Percentiles rank a stretch among this genome's conserved stretches.
Evolutionary conservation across 1,140 invertebrate genomes (phyloP).

Genomic region (Hesperophylax magnus): DNA sequence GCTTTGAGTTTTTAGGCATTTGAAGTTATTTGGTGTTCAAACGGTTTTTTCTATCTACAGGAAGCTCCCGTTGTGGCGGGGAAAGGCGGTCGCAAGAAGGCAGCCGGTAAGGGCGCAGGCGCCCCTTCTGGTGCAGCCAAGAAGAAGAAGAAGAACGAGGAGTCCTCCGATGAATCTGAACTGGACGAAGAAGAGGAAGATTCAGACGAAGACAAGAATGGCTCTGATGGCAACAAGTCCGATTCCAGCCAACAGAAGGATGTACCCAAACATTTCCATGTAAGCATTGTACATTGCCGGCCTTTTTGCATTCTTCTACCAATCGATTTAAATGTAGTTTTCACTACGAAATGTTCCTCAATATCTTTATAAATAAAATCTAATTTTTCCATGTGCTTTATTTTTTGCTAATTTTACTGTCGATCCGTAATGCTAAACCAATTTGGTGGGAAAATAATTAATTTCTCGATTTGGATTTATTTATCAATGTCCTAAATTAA

Average conservation of each 20-base stretch:
- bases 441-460: no score
- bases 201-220: constrained; percentile 66
- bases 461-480: no score
- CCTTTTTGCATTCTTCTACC: not conserved
- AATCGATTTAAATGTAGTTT: no score
- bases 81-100: constrained; percentile 36
- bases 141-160: constrained; percentile 54
- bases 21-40: not conserved
- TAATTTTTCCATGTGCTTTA: no score
- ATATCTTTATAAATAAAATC: no score
- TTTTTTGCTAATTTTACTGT: no score
- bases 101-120: constrained; percentile 1
- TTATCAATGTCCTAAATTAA: no score
- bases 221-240: constrained; percentile 70
- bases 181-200: constrained; percentile 65
- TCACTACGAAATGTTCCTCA: no score
- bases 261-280: constrained; percentile 71
- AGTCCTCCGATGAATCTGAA: constrained; percentile 62
- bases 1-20: not conserved
- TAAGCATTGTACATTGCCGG: constrained; percentile 55
- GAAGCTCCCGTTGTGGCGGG: not conserved
- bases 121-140: constrained; percentile 37
- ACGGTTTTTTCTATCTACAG: not conserved
- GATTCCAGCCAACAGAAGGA: constrained; percentile 70
- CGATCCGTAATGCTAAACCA: no score